A percentile compares a stretch with the other conserved stretches of the same genome.
Evolutionary conservation across 2,888 invertebrate species (phyloP).

Genomic region (Pherbina coryleti): DNA sequence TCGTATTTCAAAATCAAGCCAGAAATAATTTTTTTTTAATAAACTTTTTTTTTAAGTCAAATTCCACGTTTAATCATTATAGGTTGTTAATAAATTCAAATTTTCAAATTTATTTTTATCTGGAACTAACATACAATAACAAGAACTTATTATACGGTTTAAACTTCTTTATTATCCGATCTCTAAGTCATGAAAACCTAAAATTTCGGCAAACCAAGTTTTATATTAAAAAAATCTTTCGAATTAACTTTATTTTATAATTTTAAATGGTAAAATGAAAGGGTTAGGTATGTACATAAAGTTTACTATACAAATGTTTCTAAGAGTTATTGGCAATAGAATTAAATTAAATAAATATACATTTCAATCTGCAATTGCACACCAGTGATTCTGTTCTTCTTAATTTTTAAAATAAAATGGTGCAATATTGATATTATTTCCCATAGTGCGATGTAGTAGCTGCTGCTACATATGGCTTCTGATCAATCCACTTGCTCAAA

Average conservation of each 20-base stretch:
- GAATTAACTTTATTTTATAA: not conserved
- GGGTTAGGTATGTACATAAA: not conserved
- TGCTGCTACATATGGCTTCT: slow-evolving; percentile 51
- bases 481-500: slow-evolving; percentile 73
- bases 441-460: slow-evolving; percentile 40
- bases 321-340: not conserved
- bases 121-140: too few relatives aligned
- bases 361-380: not conserved
- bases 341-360: slow-evolving; percentile 10
- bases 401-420: not conserved
- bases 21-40: too few relatives aligned
- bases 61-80: too few relatives aligned
- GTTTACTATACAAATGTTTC: slow-evolving; percentile 6
- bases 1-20: too few relatives aligned
- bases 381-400: not conserved
- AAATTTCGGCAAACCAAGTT: too few relatives aligned
- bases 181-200: too few relatives aligned
- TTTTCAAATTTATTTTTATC: too few relatives aligned
- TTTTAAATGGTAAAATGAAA: not conserved
- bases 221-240: not conserved
- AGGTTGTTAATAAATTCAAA: too few relatives aligned
- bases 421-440: slow-evolving; percentile 36
- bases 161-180: too few relatives aligned
- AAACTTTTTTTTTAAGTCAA: too few relatives aligned
- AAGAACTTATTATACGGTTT: too few relatives aligned